These are phyloP conservation scores for Hapalemur alaotrensis DNA, from an alignment of 2,797 vertebrate species.

Conservation along the genomic window DNA sequence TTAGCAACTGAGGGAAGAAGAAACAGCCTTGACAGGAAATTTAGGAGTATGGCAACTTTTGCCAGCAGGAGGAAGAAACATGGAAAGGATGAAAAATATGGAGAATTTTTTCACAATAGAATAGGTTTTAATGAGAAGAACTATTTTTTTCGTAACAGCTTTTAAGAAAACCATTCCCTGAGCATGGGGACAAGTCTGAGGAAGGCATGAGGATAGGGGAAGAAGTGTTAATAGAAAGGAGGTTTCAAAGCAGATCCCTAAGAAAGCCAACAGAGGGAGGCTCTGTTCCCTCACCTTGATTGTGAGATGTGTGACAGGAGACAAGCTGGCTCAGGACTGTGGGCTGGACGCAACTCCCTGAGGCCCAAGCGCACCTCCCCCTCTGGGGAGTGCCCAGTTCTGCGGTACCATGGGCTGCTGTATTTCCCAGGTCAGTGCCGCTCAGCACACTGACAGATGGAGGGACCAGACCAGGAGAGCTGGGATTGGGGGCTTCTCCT, in stretches of 20 bases:
- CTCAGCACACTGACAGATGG: background rate
- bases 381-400: background rate
- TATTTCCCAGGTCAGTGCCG: background rate
- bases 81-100: background rate
- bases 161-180: background rate
- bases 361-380: background rate
- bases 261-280: background rate
- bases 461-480: background rate
- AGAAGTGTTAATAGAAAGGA: too few relatives aligned
- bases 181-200: background rate
- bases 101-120: background rate
- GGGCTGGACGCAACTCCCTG: background rate
- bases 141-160: background rate
- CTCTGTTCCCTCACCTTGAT: background rate
- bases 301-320: background rate
- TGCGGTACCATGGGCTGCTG: too few relatives aligned
- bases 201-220: background rate
- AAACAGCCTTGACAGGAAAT: background rate
- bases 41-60: background rate
- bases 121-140: constrained; percentile 26
- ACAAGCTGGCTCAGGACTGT: background rate
- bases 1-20: background rate
- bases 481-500: background rate
- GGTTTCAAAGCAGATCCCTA: background rate
- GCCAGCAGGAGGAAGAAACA: background rate